Evolutionary conservation across 2,797 vertebrate genomes (phyloP), one percentile per base, ranked within the genome.

Genomic region (Hypotaenidia philippensis): DNA sequence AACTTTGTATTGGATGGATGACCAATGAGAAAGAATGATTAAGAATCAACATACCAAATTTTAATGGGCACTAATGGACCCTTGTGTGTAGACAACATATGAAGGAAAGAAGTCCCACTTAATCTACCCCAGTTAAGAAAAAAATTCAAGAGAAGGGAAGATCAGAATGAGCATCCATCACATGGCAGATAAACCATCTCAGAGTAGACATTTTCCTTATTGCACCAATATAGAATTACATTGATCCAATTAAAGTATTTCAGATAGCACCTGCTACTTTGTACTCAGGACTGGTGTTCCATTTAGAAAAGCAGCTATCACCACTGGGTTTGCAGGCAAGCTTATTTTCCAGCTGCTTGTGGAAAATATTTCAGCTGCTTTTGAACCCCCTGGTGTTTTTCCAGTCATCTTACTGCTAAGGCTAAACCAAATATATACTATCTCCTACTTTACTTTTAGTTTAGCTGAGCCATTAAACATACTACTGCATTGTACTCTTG

Each of bases 291-390:
- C 26, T 1, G 3, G 36, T 41, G 47, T 66, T 88, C 59, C 59
- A 44, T 71, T 77, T 55, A 83, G 25, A 81, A 25, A 79, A 86
- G 65, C 72, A 93, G 27, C 31, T 91, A 31, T 38, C 68, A 31
- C 45, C 50, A 68, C 49, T 23, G 60, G 34, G 45, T 86, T 95
- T 93, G 47, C 64, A 94, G 47, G 41, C 45, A 87, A 89, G 34
- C 61, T 81, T 83, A 64, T 88, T 94, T 94, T 83, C 72, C 57
- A 90, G 36, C 23, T 64, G 71, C 79, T 83, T 41, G 19, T 76
- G 61, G 80, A 90, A 95, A 90, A 83, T 50, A 89, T 52, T 92
- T 83, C 76, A 91, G 72, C 60, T 64, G 34, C 45, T 36, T 60
- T n/a, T 59, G 57, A 90, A 83, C 57, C 34, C 41, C 20, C 41